Base-by-base conservation (phyloP, 2,888 invertebrate species). In the Diarsia dahlii region DNA sequence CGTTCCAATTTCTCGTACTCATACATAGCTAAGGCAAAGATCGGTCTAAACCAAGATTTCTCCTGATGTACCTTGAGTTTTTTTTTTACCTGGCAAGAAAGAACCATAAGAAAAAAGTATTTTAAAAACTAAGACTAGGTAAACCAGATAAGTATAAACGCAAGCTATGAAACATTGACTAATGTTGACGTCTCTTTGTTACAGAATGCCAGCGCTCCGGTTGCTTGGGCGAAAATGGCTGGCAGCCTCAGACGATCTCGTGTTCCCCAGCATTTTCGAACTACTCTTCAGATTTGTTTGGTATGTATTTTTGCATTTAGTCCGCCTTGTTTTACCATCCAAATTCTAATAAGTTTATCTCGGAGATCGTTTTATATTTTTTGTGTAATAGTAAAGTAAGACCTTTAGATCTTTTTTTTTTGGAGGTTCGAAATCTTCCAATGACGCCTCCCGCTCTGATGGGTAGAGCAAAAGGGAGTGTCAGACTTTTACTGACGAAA, bases 161-260 rank as follows among this genome's bases (percentile, higher is more conserved):
- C 18, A 34, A 18, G 34, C 10, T 34, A 9, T 60, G 60, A 60
- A 60, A 34, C 60, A 45, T 63, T 15, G n/a, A 46, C n/a, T 63
- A 15, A 76, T 6, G 18, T 70, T 78, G 13, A 10, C 13, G 1
- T 69, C 13, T 84, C 76, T 80, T 94, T 93, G 91, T 95, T 94
- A 0, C 92, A 97, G 97, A 90, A 99, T 99, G 99, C 99, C 99
- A 92, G 98, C 98, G 89, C 97, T 99, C 92, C 97, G 98, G 93
- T 97, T 98, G 85, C 98, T 99, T 93, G 98, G 98, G 91, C 97
- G 99, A 92, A 98, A 98, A 95, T 99, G 99, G 99, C 97, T 98
- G 90, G 98, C 99, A 89, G 98, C 98, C 90, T 98, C 98, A 88
- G 99, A 99, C 96, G 99, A 99, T 95, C 98, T 99, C 91, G 99